These are phyloP conservation scores for Lepidocolaptes lacrymiger DNA, from an alignment of 2,797 vertebrate species.

Conservation along the genomic window DNA sequence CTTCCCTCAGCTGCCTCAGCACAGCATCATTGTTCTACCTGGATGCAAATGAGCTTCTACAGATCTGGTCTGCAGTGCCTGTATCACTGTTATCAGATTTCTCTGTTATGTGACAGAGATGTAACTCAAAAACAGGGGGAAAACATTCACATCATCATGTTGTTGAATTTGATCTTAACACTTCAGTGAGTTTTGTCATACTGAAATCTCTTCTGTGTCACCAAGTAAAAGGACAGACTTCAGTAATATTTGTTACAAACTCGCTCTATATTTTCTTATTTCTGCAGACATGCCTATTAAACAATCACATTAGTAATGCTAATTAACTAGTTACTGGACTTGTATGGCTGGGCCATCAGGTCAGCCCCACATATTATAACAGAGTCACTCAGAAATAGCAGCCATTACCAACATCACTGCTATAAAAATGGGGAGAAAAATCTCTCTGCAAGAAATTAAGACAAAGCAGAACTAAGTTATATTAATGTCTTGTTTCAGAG, in stretches of 20 bases:
- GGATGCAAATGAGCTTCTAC: not conserved
- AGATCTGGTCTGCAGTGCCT: not conserved
- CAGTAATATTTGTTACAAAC: not conserved
- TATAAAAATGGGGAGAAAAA: not conserved
- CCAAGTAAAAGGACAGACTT: not conserved
- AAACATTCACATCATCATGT: not conserved
- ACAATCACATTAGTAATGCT: not conserved
- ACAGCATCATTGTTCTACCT: not conserved
- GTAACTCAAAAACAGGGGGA: not conserved
- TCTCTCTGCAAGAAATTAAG: not conserved
- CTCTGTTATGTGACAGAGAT: not conserved
- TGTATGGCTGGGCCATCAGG: not conserved
- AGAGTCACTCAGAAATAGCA: rapidly evolving
- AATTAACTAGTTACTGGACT: not conserved
- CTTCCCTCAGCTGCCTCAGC: not conserved
- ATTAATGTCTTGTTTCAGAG: not conserved
- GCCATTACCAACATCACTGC: not conserved
- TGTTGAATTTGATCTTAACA: not conserved
- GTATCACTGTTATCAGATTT: not conserved
- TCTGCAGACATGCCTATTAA: not conserved
- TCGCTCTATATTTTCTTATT: not conserved
- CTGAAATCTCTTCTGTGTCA: not conserved
- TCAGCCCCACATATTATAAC: not conserved
- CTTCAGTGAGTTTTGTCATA: not conserved
- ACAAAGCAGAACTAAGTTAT: not conserved